phyloP scores from a whole-genome alignment of 2,797 vertebrate species.

The Eulemur coronatus region DNA sequence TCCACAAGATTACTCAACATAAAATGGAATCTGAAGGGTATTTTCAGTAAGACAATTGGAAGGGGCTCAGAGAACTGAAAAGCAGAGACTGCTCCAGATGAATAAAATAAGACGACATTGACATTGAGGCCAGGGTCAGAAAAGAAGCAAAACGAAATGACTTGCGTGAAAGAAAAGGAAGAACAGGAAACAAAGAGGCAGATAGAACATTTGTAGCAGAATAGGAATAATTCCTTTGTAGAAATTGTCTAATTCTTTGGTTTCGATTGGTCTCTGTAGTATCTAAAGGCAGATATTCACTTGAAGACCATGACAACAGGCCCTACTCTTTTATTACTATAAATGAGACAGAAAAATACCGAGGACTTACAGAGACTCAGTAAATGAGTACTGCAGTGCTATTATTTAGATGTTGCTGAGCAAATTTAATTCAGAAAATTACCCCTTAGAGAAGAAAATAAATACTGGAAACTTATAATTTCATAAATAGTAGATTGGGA shows the following conservation, averaged over 20 bases:
- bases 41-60: conserved; percentile 20
- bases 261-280: neutral
- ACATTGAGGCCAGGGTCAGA: neutral
- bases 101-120: neutral
- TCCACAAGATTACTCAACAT: neutral
- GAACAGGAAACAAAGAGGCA: neutral
- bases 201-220: neutral
- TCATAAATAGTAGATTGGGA: neutral
- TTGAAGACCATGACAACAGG: neutral
- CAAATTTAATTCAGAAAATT: conserved; percentile 45
- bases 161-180: neutral
- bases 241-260: neutral
- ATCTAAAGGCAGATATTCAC: neutral
- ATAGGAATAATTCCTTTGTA: neutral
- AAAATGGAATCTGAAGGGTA: neutral
- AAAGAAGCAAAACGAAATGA: neutral
- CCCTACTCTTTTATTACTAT: neutral
- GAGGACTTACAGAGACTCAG: neutral
- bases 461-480: neutral
- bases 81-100: neutral
- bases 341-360: neutral
- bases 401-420: neutral
- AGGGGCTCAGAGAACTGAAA: neutral
- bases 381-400: neutral
- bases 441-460: neutral